Percentiles rank a stretch among this genome's conserved stretches.
Evolutionary conservation across 2,888 invertebrate genomes (phyloP).

Genomic region (Adela reaumurella): DNA sequence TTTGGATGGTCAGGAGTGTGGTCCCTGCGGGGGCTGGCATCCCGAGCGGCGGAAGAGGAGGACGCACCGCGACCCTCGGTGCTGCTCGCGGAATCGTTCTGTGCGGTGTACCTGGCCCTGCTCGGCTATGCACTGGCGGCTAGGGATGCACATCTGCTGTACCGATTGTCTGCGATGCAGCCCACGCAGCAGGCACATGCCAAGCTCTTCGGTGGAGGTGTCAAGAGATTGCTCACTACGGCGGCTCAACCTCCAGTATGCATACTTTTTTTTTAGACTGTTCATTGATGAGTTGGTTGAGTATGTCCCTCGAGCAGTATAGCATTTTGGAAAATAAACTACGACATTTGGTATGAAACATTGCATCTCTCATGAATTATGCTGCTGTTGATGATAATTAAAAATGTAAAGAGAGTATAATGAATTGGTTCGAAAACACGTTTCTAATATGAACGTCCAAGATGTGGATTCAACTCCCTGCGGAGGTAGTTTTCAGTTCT

Average conservation of each 20-base stretch:
- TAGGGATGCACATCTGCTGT: conserved; percentile 90
- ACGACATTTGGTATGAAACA: too few relatives aligned
- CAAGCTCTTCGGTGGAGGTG: conserved; percentile 85
- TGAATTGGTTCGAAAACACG: too few relatives aligned
- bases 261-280: too few relatives aligned
- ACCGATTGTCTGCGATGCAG: conserved; percentile 78
- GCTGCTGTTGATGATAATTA: too few relatives aligned
- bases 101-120: conserved; percentile 88
- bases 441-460: too few relatives aligned
- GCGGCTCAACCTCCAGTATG: conserved; percentile 59
- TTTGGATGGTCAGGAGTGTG: conserved; percentile 64
- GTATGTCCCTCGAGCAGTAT: too few relatives aligned
- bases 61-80: conserved; percentile 90
- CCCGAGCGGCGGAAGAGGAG: conserved; percentile 91
- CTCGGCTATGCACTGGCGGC: conserved; percentile 90
- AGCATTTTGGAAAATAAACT: too few relatives aligned
- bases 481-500: too few relatives aligned
- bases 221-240: conserved; percentile 78
- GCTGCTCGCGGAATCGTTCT: conserved; percentile 88
- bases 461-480: too few relatives aligned
- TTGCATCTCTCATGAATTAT: too few relatives aligned
- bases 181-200: conserved; percentile 79
- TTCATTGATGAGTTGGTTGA: too few relatives aligned
- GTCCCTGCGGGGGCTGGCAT: conserved; percentile 83
- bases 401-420: too few relatives aligned